Evolutionary conservation across 2,888 invertebrate species (phyloP).

Genomic region (Scaptomyza caliginosa): DNA sequence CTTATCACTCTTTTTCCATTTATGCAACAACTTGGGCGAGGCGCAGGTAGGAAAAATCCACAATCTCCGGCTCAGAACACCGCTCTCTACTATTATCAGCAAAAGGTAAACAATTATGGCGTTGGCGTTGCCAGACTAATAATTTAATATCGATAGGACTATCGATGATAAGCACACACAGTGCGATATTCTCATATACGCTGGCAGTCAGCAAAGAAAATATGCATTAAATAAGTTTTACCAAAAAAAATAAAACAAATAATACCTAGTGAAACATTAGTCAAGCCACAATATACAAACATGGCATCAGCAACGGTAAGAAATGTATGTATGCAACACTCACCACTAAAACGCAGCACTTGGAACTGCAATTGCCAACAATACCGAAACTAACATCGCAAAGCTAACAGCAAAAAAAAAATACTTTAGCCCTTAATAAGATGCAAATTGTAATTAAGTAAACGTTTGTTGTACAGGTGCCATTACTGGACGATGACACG

Average conservation of each 20-base stretch:
- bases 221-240: conserved; percentile 53
- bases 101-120: conserved; percentile 56
- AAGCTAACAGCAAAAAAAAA: conserved; percentile 12
- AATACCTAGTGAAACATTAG: conserved; percentile 37
- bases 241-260: conserved; percentile 5
- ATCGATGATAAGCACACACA: conserved; percentile 31
- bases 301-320: conserved; percentile 84
- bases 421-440: not conserved
- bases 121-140: conserved; percentile 45
- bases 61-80: conserved; percentile 7
- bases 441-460: conserved; percentile 13
- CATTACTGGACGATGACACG: conserved; percentile 93
- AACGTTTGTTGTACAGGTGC: conserved; percentile 87
- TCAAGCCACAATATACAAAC: conserved; percentile 30
- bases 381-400: conserved; percentile 31
- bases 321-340: conserved; percentile 84
- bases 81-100: conserved; percentile 46
- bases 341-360: conserved; percentile 45
- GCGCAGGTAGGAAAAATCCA: not conserved
- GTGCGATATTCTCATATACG: conserved; percentile 55
- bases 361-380: conserved; percentile 35
- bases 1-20: conserved; percentile 36
- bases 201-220: conserved; percentile 57
- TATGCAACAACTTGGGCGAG: conserved; percentile 10
- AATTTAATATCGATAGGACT: conserved; percentile 23